Percentiles rank a stretch among this genome's conserved stretches.
Conservation (phyloP, 2,888 invertebrate species). For the Netelia fuscicornis region DNA sequence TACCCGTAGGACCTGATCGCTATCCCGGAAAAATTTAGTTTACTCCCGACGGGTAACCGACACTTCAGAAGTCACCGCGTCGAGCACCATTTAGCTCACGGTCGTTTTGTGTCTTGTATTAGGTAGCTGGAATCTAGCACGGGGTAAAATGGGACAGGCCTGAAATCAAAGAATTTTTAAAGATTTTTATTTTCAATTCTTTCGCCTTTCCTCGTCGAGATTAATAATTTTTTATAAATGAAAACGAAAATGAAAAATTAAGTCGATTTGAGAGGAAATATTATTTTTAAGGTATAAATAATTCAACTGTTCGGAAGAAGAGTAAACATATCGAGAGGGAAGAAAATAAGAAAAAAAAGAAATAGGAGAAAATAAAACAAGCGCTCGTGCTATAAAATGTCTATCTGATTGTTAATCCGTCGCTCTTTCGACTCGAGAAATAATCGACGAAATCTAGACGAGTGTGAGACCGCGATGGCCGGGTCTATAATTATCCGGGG, state of each 20-base stretch:
- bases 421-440: constrained; percentile 18
- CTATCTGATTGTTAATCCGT: constrained; percentile 30
- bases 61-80: constrained; percentile 77
- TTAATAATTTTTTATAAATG: too few species aligned
- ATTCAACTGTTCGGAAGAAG: too few species aligned
- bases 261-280: too few species aligned
- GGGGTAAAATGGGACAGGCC: not conserved
- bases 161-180: not conserved
- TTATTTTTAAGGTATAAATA: too few species aligned
- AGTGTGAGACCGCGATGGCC: constrained; percentile 22
- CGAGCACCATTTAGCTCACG: constrained; percentile 72
- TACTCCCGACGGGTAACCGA: constrained; percentile 61
- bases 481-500: constrained; percentile 58
- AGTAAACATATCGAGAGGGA: not conserved
- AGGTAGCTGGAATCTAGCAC: too few species aligned
- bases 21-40: constrained; percentile 64
- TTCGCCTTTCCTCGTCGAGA: too few species aligned
- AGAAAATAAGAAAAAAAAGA: not conserved
- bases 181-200: too few species aligned
- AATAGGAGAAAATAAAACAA: not conserved
- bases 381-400: constrained; percentile 11
- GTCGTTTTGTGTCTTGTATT: constrained; percentile 44
- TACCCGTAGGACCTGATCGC: constrained; percentile 58
- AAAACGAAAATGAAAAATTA: too few species aligned
- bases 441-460: constrained; percentile 52